phyloP scores from a whole-genome alignment of 2,888 invertebrate species.

The Lobophora halterata region DNA sequence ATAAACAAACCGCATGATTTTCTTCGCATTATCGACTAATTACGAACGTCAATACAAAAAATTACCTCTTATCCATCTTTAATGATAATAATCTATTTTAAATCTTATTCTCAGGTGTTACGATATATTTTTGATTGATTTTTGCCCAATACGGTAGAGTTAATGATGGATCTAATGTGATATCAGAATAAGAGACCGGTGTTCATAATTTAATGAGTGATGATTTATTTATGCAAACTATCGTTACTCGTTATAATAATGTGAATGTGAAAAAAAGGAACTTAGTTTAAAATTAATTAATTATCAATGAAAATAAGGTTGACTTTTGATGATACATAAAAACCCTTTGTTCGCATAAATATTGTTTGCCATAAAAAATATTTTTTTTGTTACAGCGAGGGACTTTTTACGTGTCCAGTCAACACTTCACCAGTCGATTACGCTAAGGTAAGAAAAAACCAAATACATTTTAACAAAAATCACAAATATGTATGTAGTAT shows the following conservation, averaged over 20 bases:
- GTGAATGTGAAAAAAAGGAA: too few relatives aligned
- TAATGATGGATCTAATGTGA: conserved; percentile 14
- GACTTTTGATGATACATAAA: too few relatives aligned
- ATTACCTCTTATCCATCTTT: conserved; percentile 15
- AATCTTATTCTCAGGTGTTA: conserved; percentile 4
- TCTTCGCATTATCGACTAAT: conserved; percentile 61
- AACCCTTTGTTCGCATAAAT: too few relatives aligned
- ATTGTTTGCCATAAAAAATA: too few relatives aligned
- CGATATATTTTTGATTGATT: conserved; percentile 3
- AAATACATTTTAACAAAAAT: too few relatives aligned
- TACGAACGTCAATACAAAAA: conserved; percentile 39
- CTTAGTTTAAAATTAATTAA: too few relatives aligned
- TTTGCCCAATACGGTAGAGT: background rate
- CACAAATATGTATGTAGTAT: too few relatives aligned
- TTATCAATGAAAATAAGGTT: too few relatives aligned
- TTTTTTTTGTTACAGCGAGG: conserved; percentile 82
- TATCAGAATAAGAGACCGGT: conserved; percentile 12
- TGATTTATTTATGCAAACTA: too few relatives aligned
- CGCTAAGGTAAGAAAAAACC: conserved; percentile 79
- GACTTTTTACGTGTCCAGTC: conserved; percentile 83
- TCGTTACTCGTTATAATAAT: too few relatives aligned
- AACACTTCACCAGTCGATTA: conserved; percentile 82
- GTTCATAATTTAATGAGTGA: conserved; percentile 21
- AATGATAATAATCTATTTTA: conserved; percentile 7
- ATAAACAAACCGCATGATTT: conserved; percentile 49